Conservation (phyloP, 2,797 vertebrate genomes). For the Thunnus albacares region DNA sequence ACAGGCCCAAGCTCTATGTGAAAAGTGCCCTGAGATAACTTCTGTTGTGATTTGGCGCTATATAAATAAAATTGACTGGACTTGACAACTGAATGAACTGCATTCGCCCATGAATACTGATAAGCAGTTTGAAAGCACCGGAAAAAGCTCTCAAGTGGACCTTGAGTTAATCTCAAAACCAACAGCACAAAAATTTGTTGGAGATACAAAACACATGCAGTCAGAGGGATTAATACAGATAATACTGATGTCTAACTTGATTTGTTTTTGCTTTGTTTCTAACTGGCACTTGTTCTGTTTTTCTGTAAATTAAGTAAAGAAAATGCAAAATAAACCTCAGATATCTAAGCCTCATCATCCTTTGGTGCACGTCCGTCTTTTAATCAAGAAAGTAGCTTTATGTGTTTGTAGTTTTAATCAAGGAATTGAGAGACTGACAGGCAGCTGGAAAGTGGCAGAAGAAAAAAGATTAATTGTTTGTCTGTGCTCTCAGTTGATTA, state of each 20-base stretch:
- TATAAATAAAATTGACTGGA: too few species aligned
- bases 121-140: too few species aligned
- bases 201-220: not conserved
- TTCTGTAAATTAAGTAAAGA: not conserved
- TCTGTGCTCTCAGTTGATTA: not conserved
- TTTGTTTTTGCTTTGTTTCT: not conserved
- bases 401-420: slow-evolving; percentile 1
- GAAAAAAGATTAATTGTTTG: not conserved
- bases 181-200: not conserved
- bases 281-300: not conserved
- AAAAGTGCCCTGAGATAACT: too few species aligned
- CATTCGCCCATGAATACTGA: too few species aligned
- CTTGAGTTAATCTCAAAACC: not conserved
- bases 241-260: not conserved
- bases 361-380: not conserved
- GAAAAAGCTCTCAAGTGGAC: not conserved
- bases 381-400: slow-evolving; percentile 10
- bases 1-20: too few species aligned
- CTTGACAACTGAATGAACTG: too few species aligned
- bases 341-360: not conserved
- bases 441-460: not conserved
- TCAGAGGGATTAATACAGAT: not conserved
- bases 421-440: not conserved
- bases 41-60: too few species aligned
- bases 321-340: not conserved